These are phyloP conservation scores for Athalia cordata DNA, from an alignment of 2,888 invertebrate genomes.

Conservation along the genomic window DNA sequence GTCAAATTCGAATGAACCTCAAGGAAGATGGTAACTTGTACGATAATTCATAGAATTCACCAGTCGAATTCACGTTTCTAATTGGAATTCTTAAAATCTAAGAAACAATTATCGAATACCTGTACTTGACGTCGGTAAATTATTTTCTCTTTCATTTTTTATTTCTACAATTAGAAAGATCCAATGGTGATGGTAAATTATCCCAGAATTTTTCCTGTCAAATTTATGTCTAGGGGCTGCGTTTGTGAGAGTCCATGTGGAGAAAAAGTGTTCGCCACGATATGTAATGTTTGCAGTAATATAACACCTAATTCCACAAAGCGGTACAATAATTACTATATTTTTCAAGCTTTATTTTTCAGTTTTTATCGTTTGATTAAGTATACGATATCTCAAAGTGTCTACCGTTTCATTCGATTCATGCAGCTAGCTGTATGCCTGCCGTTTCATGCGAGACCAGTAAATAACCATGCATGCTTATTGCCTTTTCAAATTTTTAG, in stretches of 20 bases:
- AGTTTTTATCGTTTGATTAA: background rate
- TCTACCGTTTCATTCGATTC: conserved; percentile 15
- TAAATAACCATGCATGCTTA: background rate
- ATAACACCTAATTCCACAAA: conserved; percentile 26
- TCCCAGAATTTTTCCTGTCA: conserved; percentile 16
- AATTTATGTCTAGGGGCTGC: conserved; percentile 13
- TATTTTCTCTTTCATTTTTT: background rate
- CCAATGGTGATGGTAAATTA: background rate
- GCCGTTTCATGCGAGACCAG: conserved; percentile 22
- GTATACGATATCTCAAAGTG: conserved; percentile 3
- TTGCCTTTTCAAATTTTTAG: too few relatives aligned
- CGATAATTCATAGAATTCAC: too few relatives aligned
- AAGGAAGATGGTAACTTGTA: too few relatives aligned
- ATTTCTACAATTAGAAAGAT: conserved; percentile 10
- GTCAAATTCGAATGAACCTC: too few relatives aligned
- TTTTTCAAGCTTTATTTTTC: conserved; percentile 38
- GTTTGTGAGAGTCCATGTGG: conserved; percentile 11
- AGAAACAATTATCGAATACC: background rate
- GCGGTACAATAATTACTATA: conserved; percentile 11
- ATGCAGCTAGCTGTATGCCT: conserved; percentile 26
- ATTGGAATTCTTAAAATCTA: too few relatives aligned
- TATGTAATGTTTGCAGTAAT: conserved; percentile 14
- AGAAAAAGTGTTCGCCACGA: conserved; percentile 1
- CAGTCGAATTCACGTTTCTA: too few relatives aligned
- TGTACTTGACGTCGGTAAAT: background rate